These are phyloP conservation scores for Acrocephalus kingi DNA, from an alignment of 2,113 vertebrate species.

Conservation along the genomic window DNA sequence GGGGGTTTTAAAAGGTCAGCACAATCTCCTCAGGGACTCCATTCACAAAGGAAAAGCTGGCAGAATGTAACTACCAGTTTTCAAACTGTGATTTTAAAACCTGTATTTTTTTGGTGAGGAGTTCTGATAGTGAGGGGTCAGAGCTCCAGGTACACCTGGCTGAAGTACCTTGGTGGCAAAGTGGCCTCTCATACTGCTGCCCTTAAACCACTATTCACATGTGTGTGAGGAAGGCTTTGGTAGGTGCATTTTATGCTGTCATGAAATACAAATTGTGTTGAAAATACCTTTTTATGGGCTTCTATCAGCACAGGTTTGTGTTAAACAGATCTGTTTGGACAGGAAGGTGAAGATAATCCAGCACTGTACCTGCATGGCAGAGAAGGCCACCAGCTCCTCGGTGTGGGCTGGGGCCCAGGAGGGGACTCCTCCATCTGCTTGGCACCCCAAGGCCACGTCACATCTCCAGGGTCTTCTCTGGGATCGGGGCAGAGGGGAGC, in stretches of 20 bases:
- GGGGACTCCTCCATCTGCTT: background rate
- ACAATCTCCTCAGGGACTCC: slow-evolving; percentile 36
- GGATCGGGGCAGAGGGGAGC: background rate
- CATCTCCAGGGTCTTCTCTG: background rate
- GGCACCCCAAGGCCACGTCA: background rate
- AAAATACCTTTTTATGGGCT: background rate
- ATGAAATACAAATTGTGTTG: background rate
- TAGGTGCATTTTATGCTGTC: background rate
- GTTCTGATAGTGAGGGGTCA: background rate
- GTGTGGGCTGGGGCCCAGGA: background rate
- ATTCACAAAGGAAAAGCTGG: slow-evolving; percentile 24
- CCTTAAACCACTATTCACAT: background rate
- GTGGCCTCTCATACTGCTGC: background rate
- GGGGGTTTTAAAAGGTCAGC: slow-evolving; percentile 78
- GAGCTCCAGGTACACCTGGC: background rate
- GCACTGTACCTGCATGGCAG: background rate
- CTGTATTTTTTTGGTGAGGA: background rate
- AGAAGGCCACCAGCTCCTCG: background rate
- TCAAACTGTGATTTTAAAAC: background rate
- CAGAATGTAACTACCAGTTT: background rate
- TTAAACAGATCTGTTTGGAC: background rate
- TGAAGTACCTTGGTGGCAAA: background rate
- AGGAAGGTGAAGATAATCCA: background rate
- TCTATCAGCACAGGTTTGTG: background rate
- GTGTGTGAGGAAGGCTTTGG: background rate